Conservation (phyloP, 2,888 invertebrate genomes). For the Leucoptera coffeella region DNA sequence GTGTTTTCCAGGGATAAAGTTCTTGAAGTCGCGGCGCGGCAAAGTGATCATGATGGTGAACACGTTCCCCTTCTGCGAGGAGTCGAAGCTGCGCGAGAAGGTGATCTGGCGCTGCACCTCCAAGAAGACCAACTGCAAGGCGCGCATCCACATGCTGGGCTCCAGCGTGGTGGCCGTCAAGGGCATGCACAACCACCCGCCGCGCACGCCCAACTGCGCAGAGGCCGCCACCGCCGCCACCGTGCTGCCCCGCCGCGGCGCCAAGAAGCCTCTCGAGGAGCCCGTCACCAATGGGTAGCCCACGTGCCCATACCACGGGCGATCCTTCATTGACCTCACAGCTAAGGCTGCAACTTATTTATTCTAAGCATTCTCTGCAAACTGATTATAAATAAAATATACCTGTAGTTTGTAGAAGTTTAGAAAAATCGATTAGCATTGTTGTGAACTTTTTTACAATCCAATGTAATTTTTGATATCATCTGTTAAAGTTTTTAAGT, state of each 20-base stretch:
- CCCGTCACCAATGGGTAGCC: too few relatives aligned
- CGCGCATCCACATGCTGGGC: slow-evolving; percentile 44
- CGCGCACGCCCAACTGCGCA: slow-evolving; percentile 24
- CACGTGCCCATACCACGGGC: too few relatives aligned
- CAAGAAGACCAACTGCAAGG: slow-evolving; percentile 48
- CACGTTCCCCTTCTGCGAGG: slow-evolving; percentile 48
- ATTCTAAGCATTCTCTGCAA: too few relatives aligned
- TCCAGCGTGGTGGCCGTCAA: slow-evolving; percentile 42
- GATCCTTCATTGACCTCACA: too few relatives aligned
- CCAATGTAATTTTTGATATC: too few relatives aligned
- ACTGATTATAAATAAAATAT: too few relatives aligned
- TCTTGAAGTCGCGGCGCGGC: slow-evolving; percentile 44
- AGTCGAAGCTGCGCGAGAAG: slow-evolving; percentile 44
- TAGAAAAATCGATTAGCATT: too few relatives aligned
- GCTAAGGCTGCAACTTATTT: too few relatives aligned
- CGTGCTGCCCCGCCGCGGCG: slow-evolving; percentile 12
- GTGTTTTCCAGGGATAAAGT: slow-evolving; percentile 38
- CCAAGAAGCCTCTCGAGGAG: slow-evolving; percentile 10
- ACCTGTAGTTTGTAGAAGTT: too few relatives aligned
- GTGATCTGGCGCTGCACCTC: slow-evolving; percentile 50
- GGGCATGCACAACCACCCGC: slow-evolving; percentile 47
- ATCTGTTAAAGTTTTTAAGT: too few relatives aligned
- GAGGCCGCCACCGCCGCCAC: neutral
- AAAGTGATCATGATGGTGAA: slow-evolving; percentile 52
- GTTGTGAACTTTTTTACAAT: too few relatives aligned